Conservation (phyloP, 92 coral and sea anemone genomes). For the Parazoanthus swiftii region DNA sequence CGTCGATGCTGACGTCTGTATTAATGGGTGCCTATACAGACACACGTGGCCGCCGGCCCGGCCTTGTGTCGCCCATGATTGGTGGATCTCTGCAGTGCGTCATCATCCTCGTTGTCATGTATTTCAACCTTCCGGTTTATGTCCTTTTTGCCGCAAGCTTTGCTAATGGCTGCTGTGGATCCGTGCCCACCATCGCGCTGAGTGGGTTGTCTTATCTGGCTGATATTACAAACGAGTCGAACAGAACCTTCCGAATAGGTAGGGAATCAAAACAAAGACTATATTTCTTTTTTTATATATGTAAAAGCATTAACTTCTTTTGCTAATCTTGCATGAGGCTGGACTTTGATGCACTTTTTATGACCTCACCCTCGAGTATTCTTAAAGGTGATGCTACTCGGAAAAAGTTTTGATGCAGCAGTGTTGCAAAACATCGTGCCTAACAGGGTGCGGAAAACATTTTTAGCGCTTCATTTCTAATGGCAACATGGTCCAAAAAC, state of each 20-base stretch:
- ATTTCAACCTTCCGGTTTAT: neutral
- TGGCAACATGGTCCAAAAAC: too few relatives aligned
- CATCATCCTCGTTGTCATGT: constrained; percentile 5
- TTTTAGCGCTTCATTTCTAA: too few relatives aligned
- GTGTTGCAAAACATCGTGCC: too few relatives aligned
- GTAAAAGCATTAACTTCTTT: too few relatives aligned
- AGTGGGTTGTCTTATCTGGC: constrained; percentile 6
- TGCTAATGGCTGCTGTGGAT: neutral
- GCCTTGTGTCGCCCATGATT: neutral
- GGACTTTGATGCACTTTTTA: too few relatives aligned
- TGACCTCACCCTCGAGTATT: too few relatives aligned
- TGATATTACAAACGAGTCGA: neutral
- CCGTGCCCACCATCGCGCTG: constrained; percentile 7
- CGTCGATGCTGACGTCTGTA: constrained; percentile 1
- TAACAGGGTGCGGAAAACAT: too few relatives aligned
- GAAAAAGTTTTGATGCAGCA: too few relatives aligned
- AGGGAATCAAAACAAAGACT: too few relatives aligned
- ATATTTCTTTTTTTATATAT: neutral
- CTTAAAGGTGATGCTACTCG: too few relatives aligned
- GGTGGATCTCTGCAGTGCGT: constrained; percentile 6
- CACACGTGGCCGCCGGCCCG: constrained; percentile 11
- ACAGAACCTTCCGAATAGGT: constrained; percentile 10
- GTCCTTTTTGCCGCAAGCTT: constrained; percentile 15
- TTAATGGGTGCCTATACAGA: constrained; percentile 6
- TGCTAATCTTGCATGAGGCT: too few relatives aligned